Conservation (phyloP, 2,888 invertebrate genomes). For the Troglohyphantes excavatus region DNA sequence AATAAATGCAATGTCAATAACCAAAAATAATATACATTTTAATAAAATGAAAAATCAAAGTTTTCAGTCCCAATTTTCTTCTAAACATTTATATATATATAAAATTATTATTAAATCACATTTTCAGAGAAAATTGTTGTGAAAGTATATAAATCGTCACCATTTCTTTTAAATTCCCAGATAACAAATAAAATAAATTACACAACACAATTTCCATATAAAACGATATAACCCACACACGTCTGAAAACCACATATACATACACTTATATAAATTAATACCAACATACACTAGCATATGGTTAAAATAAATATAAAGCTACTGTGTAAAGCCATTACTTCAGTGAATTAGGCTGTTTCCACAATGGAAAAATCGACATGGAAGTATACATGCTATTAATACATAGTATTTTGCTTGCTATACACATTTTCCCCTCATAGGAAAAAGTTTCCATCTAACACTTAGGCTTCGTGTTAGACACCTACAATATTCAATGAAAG, state of each 20-base stretch:
- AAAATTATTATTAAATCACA: no score
- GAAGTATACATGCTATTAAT: slow-evolving; percentile 74
- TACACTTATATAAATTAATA: slow-evolving; percentile 46
- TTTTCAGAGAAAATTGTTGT: no score
- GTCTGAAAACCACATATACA: slow-evolving; percentile 40
- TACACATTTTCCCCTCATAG: slow-evolving; percentile 41
- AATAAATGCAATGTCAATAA: no score
- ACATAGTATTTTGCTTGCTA: slow-evolving; percentile 75
- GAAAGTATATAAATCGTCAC: no score
- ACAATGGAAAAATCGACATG: slow-evolving; percentile 57
- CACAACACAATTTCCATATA: not conserved
- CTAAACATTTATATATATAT: no score
- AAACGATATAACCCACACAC: slow-evolving; percentile 6
- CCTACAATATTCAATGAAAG: slow-evolving; percentile 30
- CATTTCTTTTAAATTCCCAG: no score
- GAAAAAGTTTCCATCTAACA: slow-evolving; percentile 64
- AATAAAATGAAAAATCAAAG: no score
- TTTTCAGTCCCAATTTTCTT: no score
- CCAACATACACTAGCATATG: slow-evolving; percentile 45
- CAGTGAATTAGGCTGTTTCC: slow-evolving; percentile 53
- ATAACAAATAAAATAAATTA: not conserved
- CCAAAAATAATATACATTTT: no score
- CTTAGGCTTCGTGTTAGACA: slow-evolving; percentile 38
- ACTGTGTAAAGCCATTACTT: slow-evolving; percentile 61
- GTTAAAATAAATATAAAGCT: slow-evolving; percentile 63